These are phyloP conservation scores for Tachina fera DNA, from an alignment of 2,888 invertebrate species.

Conservation along the genomic window DNA sequence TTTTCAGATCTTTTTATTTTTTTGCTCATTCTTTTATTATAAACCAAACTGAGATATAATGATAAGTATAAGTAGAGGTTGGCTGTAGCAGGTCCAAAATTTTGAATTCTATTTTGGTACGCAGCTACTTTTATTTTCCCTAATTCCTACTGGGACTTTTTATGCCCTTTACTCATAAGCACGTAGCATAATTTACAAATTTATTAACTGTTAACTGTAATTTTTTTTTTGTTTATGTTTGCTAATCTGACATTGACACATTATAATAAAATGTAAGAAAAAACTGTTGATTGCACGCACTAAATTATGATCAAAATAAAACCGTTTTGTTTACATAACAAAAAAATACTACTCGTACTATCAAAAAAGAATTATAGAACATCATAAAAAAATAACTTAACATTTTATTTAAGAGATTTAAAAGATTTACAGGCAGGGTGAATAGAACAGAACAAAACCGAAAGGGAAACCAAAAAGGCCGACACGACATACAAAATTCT, in stretches of 20 bases:
- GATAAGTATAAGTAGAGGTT: too few relatives aligned
- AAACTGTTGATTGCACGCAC: not conserved
- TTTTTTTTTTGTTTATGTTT: slow-evolving; percentile 56
- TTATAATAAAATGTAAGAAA: slow-evolving; percentile 17
- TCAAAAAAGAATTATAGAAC: slow-evolving; percentile 32
- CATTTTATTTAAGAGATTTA: not conserved
- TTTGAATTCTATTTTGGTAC: not conserved
- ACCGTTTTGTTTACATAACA: slow-evolving; percentile 39
- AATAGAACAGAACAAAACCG: not conserved
- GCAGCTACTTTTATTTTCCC: not conserved
- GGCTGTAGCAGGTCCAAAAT: too few relatives aligned
- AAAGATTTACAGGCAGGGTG: not conserved
- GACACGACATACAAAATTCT: not conserved
- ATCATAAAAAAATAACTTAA: slow-evolving; percentile 9
- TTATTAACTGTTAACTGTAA: slow-evolving; percentile 25
- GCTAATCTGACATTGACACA: slow-evolving; percentile 56
- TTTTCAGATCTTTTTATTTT: too few relatives aligned
- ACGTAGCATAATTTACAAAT: slow-evolving; percentile 23
- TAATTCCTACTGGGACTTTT: slow-evolving; percentile 14
- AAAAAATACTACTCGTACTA: slow-evolving; percentile 55
- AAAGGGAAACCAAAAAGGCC: not conserved
- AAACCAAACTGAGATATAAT: too few relatives aligned
- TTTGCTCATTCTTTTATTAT: too few relatives aligned
- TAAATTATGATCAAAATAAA: not conserved
- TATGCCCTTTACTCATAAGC: not conserved